A percentile compares a stretch with the other conserved stretches of the same genome.
phyloP scores from a whole-genome alignment of 1,140 invertebrate species.

The Leptoteleia sp. region DNA sequence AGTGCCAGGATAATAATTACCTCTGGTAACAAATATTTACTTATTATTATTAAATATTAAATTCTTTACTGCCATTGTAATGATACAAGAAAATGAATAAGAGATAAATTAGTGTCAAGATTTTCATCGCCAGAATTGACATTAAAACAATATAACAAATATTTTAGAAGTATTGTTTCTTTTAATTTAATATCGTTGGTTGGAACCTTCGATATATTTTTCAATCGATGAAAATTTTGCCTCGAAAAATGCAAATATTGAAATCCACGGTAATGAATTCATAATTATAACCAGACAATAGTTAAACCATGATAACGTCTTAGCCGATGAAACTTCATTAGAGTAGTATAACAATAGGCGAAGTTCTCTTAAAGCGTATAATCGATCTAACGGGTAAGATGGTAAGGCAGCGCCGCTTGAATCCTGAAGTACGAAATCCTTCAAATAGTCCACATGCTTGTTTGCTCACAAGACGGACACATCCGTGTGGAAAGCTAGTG shows the following conservation, averaged over 20 bases:
- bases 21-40: too few relatives aligned
- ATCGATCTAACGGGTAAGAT: conserved; percentile 38
- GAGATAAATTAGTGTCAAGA: too few relatives aligned
- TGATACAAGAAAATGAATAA: too few relatives aligned
- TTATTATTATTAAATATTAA: too few relatives aligned
- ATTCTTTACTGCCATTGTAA: too few relatives aligned
- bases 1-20: too few relatives aligned
- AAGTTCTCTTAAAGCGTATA: conserved; percentile 52
- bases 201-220: too few relatives aligned
- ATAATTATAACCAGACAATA: conserved; percentile 30
- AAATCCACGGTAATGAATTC: conserved; percentile 26
- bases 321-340: conserved; percentile 47
- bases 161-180: too few relatives aligned
- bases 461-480: conserved; percentile 60
- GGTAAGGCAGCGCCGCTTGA: conserved; percentile 19
- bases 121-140: too few relatives aligned
- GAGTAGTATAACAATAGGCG: conserved; percentile 42
- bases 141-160: too few relatives aligned
- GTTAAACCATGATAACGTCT: conserved; percentile 28
- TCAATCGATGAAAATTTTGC: too few relatives aligned
- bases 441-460: conserved; percentile 56
- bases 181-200: too few relatives aligned
- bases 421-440: conserved; percentile 52
- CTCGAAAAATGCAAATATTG: conserved; percentile 5
- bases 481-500: conserved; percentile 58